phyloP scores from a whole-genome alignment of 2,113 vertebrate species.

The Azemiops feae region DNA sequence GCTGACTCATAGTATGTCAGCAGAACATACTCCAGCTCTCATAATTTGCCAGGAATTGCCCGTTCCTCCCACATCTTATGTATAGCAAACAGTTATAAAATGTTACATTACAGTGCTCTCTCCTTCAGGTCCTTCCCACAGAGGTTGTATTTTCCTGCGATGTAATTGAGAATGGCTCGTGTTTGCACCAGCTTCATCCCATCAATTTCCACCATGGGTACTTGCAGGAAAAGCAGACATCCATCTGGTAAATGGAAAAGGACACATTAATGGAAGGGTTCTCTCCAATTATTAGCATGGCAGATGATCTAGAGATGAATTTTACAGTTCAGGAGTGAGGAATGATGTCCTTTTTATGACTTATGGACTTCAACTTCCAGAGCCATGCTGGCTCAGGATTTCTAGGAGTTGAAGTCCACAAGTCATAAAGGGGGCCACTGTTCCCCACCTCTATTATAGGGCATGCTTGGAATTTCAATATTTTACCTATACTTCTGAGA shows the following conservation, averaged over 20 bases:
- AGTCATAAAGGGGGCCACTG: neutral
- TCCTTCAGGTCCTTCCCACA: constrained; percentile 79
- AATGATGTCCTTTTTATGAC: neutral
- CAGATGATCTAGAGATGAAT: neutral
- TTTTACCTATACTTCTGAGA: neutral
- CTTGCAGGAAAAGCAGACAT: constrained; percentile 69
- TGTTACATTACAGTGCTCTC: constrained; percentile 69
- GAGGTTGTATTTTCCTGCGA: constrained; percentile 71
- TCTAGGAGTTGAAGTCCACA: neutral
- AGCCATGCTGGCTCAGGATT: neutral
- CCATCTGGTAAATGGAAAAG: constrained; percentile 58
- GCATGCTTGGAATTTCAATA: neutral
- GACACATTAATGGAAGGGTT: neutral
- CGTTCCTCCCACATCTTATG: neutral
- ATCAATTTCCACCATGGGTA: constrained; percentile 77
- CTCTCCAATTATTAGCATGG: neutral
- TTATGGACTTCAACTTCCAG: neutral
- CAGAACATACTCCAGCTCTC: neutral
- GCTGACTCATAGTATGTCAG: neutral
- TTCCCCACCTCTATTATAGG: neutral
- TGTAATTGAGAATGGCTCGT: constrained; percentile 79
- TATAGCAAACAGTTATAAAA: neutral
- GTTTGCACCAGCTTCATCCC: constrained; percentile 81
- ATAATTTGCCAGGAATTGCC: neutral
- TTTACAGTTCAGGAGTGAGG: neutral